Conservation (phyloP, 2,888 invertebrate genomes). For the Standfussiana lucernea region DNA sequence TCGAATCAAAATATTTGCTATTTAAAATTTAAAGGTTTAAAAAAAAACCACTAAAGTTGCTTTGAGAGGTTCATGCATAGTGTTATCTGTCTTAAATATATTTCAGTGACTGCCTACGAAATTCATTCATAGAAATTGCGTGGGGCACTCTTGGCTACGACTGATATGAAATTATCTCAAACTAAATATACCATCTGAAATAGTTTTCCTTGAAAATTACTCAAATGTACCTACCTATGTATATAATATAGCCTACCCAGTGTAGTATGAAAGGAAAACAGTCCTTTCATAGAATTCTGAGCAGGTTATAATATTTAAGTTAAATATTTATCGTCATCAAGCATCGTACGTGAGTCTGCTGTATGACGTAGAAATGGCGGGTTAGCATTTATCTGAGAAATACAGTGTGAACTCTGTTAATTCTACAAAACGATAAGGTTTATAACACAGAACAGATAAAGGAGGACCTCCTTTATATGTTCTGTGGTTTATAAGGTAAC, state of each 20-base stretch:
- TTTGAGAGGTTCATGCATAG: too few relatives aligned
- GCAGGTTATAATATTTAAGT: background rate
- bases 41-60: too few relatives aligned
- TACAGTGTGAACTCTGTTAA: slow-evolving; percentile 10
- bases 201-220: background rate
- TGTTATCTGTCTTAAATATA: background rate
- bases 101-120: background rate
- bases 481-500: slow-evolving; percentile 21
- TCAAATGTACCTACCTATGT: background rate
- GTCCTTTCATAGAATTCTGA: background rate
- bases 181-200: background rate
- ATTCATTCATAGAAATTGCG: background rate
- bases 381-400: slow-evolving; percentile 1
- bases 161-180: background rate
- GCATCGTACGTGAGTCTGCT: background rate
- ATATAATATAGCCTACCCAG: background rate
- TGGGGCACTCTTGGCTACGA: background rate
- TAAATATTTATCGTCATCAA: background rate
- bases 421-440: slow-evolving; percentile 27
- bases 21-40: too few relatives aligned
- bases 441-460: too few relatives aligned
- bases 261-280: background rate
- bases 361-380: background rate
- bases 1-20: too few relatives aligned
- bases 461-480: too few relatives aligned